Percentiles rank a stretch among this genome's conserved stretches.
These are phyloP conservation scores for Sylvietta virens DNA, from an alignment of 2,113 vertebrate species.

Conservation along the genomic window DNA sequence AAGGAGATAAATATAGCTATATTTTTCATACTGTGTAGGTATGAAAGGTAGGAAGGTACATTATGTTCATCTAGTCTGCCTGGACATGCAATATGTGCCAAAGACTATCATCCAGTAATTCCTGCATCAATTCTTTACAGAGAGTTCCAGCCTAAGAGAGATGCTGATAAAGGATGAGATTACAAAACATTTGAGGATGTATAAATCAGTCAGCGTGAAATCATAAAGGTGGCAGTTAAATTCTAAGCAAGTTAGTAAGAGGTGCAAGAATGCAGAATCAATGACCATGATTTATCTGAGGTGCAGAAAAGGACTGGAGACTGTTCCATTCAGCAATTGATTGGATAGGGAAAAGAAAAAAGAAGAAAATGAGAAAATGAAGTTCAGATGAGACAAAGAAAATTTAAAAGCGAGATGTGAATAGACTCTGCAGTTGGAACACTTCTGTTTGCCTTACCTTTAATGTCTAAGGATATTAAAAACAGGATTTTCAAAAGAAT, in stretches of 20 bases:
- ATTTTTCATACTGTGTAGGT: conserved; percentile 17
- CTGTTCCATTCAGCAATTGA: conserved; percentile 32
- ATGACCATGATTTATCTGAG: conserved; percentile 46
- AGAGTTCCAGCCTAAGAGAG: background rate
- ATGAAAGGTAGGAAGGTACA: background rate
- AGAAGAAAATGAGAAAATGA: background rate
- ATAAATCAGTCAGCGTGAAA: conserved; percentile 54
- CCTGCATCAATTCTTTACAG: conserved; percentile 26
- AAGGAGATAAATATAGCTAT: background rate
- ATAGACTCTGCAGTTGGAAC: conserved; percentile 12
- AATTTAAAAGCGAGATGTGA: conserved; percentile 4
- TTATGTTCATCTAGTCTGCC: background rate
- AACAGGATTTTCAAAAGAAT: conserved; percentile 13
- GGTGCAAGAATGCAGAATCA: conserved; percentile 53
- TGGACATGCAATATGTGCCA: background rate
- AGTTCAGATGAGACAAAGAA: conserved; percentile 48
- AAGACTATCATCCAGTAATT: conserved; percentile 17
- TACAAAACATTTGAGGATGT: conserved; percentile 37
- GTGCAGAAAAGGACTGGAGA: conserved; percentile 41
- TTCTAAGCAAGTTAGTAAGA: conserved; percentile 48
- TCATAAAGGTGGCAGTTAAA: conserved; percentile 53
- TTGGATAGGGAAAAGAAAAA: background rate
- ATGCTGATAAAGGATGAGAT: conserved; percentile 38
- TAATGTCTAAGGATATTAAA: conserved; percentile 25
- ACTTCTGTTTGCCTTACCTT: conserved; percentile 25